A percentile compares a stretch with the other conserved stretches of the same genome.
Evolutionary conservation across 2,797 vertebrate genomes (phyloP).

Genomic region (Otus scops): DNA sequence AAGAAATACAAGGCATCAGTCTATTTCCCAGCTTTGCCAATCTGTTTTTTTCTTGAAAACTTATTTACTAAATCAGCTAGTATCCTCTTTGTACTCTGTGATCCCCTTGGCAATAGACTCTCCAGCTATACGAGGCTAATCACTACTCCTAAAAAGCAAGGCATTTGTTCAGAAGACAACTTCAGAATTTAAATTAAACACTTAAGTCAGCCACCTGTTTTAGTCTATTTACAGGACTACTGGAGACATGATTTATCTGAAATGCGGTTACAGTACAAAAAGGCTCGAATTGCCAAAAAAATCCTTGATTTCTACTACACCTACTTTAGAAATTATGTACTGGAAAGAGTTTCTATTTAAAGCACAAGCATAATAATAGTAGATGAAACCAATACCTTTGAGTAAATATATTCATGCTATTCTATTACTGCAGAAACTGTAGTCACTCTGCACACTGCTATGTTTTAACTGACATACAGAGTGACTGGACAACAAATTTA

Average conservation of each 20-base stretch:
- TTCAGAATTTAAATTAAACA: slow-evolving; percentile 45
- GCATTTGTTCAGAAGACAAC: slow-evolving; percentile 43
- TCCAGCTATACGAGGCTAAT: slow-evolving; percentile 23
- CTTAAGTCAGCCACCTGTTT: slow-evolving; percentile 47
- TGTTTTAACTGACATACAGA: not conserved
- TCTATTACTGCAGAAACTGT: not conserved
- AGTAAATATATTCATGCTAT: not conserved
- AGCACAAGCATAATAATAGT: not conserved
- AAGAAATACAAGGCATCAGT: not conserved
- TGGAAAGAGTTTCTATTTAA: slow-evolving; percentile 27
- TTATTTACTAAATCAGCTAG: not conserved
- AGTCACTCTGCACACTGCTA: not conserved
- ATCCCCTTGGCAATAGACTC: not conserved
- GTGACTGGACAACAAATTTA: not conserved
- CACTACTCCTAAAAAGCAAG: slow-evolving; percentile 36
- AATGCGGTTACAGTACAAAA: slow-evolving; percentile 12
- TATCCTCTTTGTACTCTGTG: not conserved
- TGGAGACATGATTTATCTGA: slow-evolving; percentile 25
- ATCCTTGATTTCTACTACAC: slow-evolving; percentile 28
- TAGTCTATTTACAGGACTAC: slow-evolving; percentile 50
- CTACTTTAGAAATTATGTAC: slow-evolving; percentile 47
- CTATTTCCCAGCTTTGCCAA: not conserved
- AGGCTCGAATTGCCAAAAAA: slow-evolving; percentile 46
- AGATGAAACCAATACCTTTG: slow-evolving; percentile 14
- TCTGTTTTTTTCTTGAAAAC: not conserved